phyloP scores from a whole-genome alignment of 2,797 vertebrate species.

The Bradypodion ventrale region DNA sequence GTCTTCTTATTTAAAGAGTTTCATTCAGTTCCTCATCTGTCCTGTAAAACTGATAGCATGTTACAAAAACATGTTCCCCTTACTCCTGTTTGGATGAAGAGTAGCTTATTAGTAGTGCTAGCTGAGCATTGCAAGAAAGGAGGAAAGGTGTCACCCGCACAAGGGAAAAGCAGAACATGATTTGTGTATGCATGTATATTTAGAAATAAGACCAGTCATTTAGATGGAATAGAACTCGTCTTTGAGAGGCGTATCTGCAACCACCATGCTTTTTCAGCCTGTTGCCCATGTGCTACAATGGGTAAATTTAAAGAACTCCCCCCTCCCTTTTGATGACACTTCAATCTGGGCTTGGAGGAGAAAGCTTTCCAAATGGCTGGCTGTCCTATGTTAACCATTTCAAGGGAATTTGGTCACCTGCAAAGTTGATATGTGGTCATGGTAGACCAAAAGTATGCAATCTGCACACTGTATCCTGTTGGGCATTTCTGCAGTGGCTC shows the following conservation, averaged over 20 bases:
- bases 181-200: not conserved
- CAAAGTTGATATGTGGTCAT: not conserved
- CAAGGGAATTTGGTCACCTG: not conserved
- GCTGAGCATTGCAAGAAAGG: not conserved
- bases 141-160: not conserved
- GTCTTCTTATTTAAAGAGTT: too few relatives aligned
- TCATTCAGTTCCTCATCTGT: too few relatives aligned
- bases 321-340: not conserved
- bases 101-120: too few relatives aligned
- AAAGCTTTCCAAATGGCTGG: not conserved
- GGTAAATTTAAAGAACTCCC: not conserved
- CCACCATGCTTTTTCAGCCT: not conserved
- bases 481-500: too few relatives aligned
- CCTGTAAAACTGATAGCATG: not conserved
- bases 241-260: not conserved
- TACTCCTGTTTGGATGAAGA: not conserved
- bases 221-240: not conserved
- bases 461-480: not conserved
- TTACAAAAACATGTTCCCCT: not conserved
- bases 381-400: not conserved
- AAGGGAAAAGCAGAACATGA: not conserved
- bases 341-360: not conserved
- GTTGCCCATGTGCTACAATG: not conserved
- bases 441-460: not conserved
- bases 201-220: not conserved